Conservation (phyloP, 2,888 invertebrate species). For the Drosophila atripex region DNA sequence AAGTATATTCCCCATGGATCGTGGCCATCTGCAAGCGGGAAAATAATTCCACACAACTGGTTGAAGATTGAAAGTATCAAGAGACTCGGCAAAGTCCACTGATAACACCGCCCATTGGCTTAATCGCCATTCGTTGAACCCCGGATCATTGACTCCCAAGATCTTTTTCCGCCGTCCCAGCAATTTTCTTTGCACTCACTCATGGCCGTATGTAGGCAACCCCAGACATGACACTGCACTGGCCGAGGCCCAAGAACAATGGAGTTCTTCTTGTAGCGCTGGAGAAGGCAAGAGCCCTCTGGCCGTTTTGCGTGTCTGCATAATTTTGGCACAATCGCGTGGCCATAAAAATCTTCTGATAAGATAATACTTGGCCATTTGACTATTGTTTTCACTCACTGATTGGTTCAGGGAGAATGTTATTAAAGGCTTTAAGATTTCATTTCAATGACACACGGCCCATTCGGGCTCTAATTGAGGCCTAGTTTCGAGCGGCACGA, state of each 20-base stretch:
- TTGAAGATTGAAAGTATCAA: neutral
- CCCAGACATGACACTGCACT: constrained; percentile 28
- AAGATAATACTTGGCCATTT: constrained; percentile 50
- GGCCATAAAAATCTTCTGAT: constrained; percentile 48
- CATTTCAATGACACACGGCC: neutral
- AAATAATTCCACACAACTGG: neutral
- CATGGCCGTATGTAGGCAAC: constrained; percentile 6
- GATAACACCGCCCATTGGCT: constrained; percentile 25
- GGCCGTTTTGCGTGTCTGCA: constrained; percentile 12
- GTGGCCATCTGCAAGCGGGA: neutral
- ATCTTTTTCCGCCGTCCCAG: constrained; percentile 24
- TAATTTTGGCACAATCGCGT: constrained; percentile 29
- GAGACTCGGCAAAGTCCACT: constrained; percentile 16
- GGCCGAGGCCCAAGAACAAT: constrained; percentile 25
- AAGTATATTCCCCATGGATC: too few relatives aligned
- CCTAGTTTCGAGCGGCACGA: neutral
- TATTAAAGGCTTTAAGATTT: neutral
- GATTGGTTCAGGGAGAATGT: neutral
- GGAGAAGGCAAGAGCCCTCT: neutral
- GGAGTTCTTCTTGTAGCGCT: neutral
- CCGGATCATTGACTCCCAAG: constrained; percentile 34
- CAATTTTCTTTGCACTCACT: constrained; percentile 26
- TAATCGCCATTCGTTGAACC: constrained; percentile 38
- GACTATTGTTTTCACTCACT: neutral
- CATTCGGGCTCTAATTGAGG: constrained; percentile 23